Percentiles rank a stretch among this genome's conserved stretches.
Conservation (phyloP, 2,797 vertebrate species). For the Smutsia temminckii region DNA sequence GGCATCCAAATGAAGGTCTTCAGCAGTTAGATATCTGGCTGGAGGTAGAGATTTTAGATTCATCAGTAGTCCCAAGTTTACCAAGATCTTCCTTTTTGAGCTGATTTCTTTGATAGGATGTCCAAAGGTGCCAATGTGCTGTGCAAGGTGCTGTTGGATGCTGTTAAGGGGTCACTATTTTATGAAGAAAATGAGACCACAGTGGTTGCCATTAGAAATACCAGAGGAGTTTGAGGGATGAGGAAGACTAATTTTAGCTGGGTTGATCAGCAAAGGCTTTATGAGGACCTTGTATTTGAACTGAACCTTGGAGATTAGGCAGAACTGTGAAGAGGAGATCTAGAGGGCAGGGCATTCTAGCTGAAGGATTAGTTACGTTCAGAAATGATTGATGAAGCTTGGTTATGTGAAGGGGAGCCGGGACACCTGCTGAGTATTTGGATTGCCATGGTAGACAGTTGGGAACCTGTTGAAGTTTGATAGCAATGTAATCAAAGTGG, state of each 20-base stretch:
- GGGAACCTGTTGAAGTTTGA: background rate
- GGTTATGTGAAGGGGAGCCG: background rate
- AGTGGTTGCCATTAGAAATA: background rate
- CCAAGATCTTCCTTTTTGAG: conserved; percentile 42
- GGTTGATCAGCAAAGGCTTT: background rate
- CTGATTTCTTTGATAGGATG: conserved; percentile 34
- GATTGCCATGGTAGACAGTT: background rate
- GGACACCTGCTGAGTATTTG: background rate
- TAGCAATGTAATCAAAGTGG: background rate
- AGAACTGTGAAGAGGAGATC: background rate
- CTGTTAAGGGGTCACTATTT: background rate
- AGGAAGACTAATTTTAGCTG: background rate
- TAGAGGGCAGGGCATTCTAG: background rate
- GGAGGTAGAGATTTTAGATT: conserved; percentile 39
- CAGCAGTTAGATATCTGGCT: conserved; percentile 13
- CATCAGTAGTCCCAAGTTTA: conserved; percentile 5
- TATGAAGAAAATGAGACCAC: background rate
- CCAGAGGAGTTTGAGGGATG: background rate
- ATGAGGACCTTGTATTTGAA: background rate
- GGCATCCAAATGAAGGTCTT: background rate
- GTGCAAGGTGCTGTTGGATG: background rate
- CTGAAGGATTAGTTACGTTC: background rate
- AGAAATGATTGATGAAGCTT: background rate
- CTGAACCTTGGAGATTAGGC: background rate
- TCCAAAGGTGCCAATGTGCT: background rate